Evolutionary conservation across 1,140 invertebrate species (phyloP).

Genomic region (Trichonephila clavata): DNA sequence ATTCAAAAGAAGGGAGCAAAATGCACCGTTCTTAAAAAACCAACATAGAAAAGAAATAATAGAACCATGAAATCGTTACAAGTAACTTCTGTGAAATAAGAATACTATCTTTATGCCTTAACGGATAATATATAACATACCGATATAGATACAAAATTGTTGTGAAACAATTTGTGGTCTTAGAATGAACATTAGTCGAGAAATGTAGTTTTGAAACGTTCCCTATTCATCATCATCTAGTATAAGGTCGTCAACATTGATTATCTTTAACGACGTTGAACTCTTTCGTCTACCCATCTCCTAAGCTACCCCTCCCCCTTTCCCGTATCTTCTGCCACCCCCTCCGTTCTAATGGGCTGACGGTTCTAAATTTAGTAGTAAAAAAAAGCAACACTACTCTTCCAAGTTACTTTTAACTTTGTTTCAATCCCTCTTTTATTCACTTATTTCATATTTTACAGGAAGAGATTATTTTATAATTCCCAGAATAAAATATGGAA

Average conservation of each 20-base stretch:
- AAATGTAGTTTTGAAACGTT: constrained; percentile 42
- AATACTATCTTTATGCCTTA: not conserved
- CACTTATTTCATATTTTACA: constrained; percentile 34
- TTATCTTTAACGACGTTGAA: constrained; percentile 63
- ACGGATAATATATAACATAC: not conserved
- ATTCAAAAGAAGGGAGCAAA: not conserved
- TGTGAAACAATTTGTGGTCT: not conserved
- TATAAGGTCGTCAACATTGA: constrained; percentile 64
- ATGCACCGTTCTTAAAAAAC: not conserved
- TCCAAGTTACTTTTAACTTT: constrained; percentile 11
- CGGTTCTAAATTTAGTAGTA: constrained; percentile 25
- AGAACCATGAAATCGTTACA: not conserved
- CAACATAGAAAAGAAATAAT: not conserved
- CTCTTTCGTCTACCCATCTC: constrained; percentile 14
- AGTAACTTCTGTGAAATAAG: not conserved
- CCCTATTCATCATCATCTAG: constrained; percentile 42
- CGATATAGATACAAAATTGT: not conserved
- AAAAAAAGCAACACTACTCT: constrained; percentile 10
- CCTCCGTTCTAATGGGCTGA: constrained; percentile 28
- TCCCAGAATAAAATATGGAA: not conserved
- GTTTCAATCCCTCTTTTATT: constrained; percentile 28
- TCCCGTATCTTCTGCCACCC: not conserved
- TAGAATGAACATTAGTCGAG: not conserved
- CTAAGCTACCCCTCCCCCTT: not conserved
- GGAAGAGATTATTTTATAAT: constrained; percentile 33